Evolutionary conservation across 2,888 invertebrate species (phyloP).

Genomic region (Zonitis immaculata): DNA sequence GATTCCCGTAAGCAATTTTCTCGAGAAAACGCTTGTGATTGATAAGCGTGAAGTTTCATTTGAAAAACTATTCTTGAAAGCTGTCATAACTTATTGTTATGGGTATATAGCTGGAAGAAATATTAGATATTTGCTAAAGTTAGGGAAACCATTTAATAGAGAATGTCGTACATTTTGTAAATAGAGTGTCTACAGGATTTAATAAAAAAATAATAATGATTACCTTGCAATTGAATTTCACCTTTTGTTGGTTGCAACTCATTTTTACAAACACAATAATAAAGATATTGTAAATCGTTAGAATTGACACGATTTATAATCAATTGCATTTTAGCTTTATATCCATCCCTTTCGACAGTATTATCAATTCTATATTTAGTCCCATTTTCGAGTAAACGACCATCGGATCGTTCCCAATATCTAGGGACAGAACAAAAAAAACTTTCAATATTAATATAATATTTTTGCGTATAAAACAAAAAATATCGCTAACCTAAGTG

Average conservation of each 20-base stretch:
- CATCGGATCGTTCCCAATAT: conserved; percentile 80
- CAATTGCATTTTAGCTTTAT: conserved; percentile 72
- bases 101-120: no score
- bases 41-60: no score
- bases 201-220: no score
- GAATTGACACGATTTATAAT: conserved; percentile 66
- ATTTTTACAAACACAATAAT: conserved; percentile 83
- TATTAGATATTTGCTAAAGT: no score
- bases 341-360: conserved; percentile 52
- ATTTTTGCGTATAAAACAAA: conserved; percentile 41
- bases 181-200: no score
- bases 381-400: conserved; percentile 64
- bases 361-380: conserved; percentile 61
- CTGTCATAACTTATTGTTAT: no score
- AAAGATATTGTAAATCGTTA: conserved; percentile 64
- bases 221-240: conserved; percentile 63
- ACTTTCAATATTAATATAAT: conserved; percentile 58
- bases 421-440: no score
- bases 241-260: conserved; percentile 76
- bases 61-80: no score
- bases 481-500: conserved; percentile 54
- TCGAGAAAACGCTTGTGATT: no score
- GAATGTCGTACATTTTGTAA: no score
- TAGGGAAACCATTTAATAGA: no score
- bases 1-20: no score